Evolutionary conservation across 2,888 invertebrate species (phyloP).

Genomic region (Agrypnus murinus): DNA sequence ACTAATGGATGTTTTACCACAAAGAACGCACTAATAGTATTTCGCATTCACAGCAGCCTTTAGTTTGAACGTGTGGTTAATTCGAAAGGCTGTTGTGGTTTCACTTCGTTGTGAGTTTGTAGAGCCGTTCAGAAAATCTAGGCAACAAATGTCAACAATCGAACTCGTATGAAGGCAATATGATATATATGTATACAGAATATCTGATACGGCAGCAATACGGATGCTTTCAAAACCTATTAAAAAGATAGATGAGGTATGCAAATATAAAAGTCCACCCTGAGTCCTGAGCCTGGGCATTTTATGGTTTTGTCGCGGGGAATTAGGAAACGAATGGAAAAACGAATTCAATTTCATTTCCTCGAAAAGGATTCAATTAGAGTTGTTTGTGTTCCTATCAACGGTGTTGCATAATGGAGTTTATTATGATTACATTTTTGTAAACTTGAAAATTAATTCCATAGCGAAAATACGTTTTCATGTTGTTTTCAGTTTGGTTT

Average conservation of each 20-base stretch:
- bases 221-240: no score
- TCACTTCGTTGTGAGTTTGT: conserved; percentile 16
- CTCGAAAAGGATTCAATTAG: conserved; percentile 13
- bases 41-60: conserved; percentile 23
- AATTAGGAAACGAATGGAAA: conserved; percentile 10
- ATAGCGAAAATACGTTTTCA: no score
- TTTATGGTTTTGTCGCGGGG: conserved; percentile 8
- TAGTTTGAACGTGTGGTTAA: conserved; percentile 22
- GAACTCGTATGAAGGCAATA: no score
- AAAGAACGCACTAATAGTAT: conserved; percentile 23
- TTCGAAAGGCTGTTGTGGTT: conserved; percentile 17
- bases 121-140: conserved; percentile 10
- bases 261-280: neutral
- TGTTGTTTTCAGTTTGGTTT: no score
- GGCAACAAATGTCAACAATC: conserved; percentile 1
- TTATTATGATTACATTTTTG: no score
- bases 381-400: conserved; percentile 10
- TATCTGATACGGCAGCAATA: no score
- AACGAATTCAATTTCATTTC: neutral
- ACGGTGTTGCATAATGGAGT: no score
- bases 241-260: no score
- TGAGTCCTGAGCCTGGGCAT: neutral
- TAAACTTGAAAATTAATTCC: no score
- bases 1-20: conserved; percentile 27
- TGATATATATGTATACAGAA: no score